phyloP scores from a whole-genome alignment of 2,888 invertebrate species.

The Acanthosoma haemorrhoidale region DNA sequence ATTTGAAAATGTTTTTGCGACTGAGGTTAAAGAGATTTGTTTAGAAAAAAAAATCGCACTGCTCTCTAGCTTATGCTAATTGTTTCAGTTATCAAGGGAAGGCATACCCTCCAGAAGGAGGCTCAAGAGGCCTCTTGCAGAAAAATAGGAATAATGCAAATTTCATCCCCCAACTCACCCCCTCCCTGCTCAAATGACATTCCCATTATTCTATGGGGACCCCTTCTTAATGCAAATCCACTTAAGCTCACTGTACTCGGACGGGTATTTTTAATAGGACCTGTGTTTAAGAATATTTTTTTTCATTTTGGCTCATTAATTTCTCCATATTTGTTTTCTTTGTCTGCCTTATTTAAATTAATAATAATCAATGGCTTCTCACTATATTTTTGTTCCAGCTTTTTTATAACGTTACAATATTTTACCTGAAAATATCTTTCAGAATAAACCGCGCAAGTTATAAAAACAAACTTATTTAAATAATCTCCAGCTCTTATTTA shows the following conservation, averaged over 20 bases:
- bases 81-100: neutral
- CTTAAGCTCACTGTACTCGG: slow-evolving; percentile 8
- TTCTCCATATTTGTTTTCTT: too few relatives aligned
- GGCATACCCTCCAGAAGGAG: neutral
- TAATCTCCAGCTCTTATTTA: too few relatives aligned
- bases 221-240: slow-evolving; percentile 5
- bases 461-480: too few relatives aligned
- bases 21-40: neutral
- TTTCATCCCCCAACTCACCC: too few relatives aligned
- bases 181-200: neutral
- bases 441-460: too few relatives aligned
- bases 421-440: too few relatives aligned
- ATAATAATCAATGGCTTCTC: too few relatives aligned
- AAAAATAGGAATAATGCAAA: neutral
- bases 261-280: slow-evolving; percentile 1
- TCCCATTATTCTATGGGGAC: slow-evolving; percentile 3
- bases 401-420: too few relatives aligned
- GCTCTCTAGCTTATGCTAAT: neutral
- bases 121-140: neutral
- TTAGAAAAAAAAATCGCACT: neutral
- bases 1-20: too few relatives aligned
- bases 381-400: too few relatives aligned
- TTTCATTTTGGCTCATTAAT: neutral
- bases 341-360: too few relatives aligned
- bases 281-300: neutral